These are phyloP conservation scores for Medauroidea extradentata DNA, from an alignment of 1,140 invertebrate genomes.

Conservation along the genomic window DNA sequence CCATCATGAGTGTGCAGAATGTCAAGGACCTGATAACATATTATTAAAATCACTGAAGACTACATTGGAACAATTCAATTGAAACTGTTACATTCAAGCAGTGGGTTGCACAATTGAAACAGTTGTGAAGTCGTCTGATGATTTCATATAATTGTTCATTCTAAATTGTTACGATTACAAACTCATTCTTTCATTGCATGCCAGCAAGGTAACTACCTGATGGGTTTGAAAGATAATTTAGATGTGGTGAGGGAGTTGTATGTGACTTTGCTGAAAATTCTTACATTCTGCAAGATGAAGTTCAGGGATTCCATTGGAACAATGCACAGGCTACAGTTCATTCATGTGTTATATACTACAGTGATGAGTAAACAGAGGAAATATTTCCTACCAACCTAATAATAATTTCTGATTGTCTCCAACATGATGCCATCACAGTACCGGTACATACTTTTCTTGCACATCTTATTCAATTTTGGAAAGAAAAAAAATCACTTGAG, in stretches of 20 bases:
- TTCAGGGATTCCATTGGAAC: constrained; percentile 23
- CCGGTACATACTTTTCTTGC: constrained; percentile 24
- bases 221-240: neutral
- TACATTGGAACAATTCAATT: neutral
- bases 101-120: neutral
- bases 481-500: constrained; percentile 18
- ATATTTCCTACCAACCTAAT: neutral
- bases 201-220: neutral
- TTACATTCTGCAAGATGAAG: constrained; percentile 25
- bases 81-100: constrained; percentile 1
- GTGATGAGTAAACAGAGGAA: neutral
- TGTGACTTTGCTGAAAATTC: constrained; percentile 31
- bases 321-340: constrained; percentile 27
- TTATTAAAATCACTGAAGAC: neutral
- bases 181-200: neutral
- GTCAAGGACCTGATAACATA: neutral
- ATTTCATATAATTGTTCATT: neutral
- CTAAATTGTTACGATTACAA: neutral
- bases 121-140: neutral
- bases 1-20: neutral
- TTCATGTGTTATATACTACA: constrained; percentile 28
- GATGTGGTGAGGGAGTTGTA: constrained; percentile 1
- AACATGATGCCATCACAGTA: constrained; percentile 25
- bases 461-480: constrained; percentile 20
- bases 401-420: constrained; percentile 24